Conservation (phyloP, 2,113 vertebrate species). For the Aspidoscelis tigris region DNA sequence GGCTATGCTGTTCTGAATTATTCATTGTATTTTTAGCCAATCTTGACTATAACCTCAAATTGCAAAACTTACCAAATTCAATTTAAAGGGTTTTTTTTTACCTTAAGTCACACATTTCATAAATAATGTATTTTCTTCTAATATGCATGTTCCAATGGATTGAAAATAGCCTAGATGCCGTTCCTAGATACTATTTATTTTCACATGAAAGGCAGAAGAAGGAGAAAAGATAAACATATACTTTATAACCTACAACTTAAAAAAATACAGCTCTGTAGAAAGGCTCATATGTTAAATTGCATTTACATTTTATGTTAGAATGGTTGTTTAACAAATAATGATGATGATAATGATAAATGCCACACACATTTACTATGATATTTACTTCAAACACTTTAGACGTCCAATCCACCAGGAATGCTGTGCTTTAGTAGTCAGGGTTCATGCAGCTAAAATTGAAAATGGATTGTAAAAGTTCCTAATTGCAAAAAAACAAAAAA, state of each 20-base stretch:
- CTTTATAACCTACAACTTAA: slow-evolving; percentile 42
- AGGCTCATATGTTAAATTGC: slow-evolving; percentile 55
- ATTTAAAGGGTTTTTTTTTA: slow-evolving; percentile 68
- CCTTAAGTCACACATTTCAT: slow-evolving; percentile 71
- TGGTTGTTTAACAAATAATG: slow-evolving; percentile 23
- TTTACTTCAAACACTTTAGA: slow-evolving; percentile 73
- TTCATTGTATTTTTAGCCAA: slow-evolving; percentile 58
- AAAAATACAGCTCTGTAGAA: slow-evolving; percentile 60
- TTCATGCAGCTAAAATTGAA: slow-evolving; percentile 35
- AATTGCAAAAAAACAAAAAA: background rate
- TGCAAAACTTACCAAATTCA: slow-evolving; percentile 62
- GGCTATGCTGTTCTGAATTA: slow-evolving; percentile 64
- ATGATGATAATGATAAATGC: slow-evolving; percentile 67
- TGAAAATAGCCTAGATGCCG: slow-evolving; percentile 38
- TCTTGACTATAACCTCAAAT: slow-evolving; percentile 64
- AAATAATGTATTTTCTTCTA: slow-evolving; percentile 73
- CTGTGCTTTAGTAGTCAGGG: slow-evolving; percentile 29
- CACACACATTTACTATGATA: slow-evolving; percentile 70
- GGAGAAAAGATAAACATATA: slow-evolving; percentile 48
- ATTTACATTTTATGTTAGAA: slow-evolving; percentile 37
- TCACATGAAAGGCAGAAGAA: slow-evolving; percentile 67
- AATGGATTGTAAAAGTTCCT: slow-evolving; percentile 22
- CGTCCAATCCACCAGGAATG: slow-evolving; percentile 69
- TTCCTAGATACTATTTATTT: slow-evolving; percentile 64
- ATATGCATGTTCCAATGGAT: slow-evolving; percentile 67